These are phyloP conservation scores for Sicus ferrugineus DNA, from an alignment of 2,888 invertebrate species.

Conservation along the genomic window DNA sequence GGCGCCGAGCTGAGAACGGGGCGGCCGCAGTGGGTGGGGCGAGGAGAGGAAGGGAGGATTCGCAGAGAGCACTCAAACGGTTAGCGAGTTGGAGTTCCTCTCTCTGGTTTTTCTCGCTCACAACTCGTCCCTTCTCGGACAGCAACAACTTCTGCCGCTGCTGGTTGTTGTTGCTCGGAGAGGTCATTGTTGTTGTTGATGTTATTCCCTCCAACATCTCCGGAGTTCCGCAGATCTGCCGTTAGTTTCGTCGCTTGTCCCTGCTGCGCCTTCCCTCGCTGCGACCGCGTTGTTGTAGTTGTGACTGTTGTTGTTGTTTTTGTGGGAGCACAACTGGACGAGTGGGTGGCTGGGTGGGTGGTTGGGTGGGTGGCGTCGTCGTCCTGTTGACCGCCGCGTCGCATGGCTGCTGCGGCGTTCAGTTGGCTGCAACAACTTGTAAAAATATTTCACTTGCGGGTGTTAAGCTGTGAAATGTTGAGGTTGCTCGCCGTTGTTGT, in stretches of 20 bases:
- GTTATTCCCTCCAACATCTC: constrained; percentile 18
- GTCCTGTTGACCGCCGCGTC: neutral
- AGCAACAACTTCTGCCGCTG: neutral
- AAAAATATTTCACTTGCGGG: constrained; percentile 59
- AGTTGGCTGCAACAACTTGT: too few relatives aligned
- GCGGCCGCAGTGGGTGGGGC: neutral
- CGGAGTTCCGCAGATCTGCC: neutral
- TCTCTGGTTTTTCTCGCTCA: constrained; percentile 38
- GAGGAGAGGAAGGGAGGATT: neutral
- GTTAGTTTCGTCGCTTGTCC: neutral
- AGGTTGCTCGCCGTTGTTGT: constrained; percentile 3
- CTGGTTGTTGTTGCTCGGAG: too few relatives aligned
- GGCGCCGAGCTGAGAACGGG: neutral
- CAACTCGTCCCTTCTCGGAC: neutral
- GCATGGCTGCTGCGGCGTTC: too few relatives aligned
- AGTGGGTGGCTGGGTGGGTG: neutral
- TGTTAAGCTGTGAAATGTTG: constrained; percentile 62
- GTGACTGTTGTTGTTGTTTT: neutral
- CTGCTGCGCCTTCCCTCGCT: neutral
- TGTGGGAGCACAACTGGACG: neutral
- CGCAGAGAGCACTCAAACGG: neutral
- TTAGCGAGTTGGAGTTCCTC: too few relatives aligned
- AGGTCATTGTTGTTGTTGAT: constrained; percentile 33
- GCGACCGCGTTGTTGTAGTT: neutral
- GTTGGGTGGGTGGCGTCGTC: neutral